Base-by-base conservation (phyloP, 1,140 invertebrate species). In the Charaxes varanes region DNA sequence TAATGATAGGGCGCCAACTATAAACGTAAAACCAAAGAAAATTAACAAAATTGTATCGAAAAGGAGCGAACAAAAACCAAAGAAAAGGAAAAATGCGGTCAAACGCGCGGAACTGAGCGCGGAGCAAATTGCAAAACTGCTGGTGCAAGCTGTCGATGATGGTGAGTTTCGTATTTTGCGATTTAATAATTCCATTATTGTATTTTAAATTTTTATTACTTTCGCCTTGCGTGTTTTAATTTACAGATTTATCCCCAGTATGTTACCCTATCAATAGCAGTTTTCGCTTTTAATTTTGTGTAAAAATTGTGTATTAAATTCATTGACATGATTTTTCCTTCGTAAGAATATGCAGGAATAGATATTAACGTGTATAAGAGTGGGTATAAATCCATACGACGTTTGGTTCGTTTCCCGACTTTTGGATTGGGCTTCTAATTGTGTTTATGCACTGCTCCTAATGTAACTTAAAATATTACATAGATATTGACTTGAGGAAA, bases 41-140 rank as follows among this genome's bases (percentile, higher is more conserved):
- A 43, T 22, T 11, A 28, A 35, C 52, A 43, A 42, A 41, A 41
- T 27, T 41, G 24, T n/a, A n/a, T n/a, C n/a, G n/a, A 37, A 37
- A 31, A 2, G 22, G 13, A 33, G 18, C 6, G 49, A 55, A 19
- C 26, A 53, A 27, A 34, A 31, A 24, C 24, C 17, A 17, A 18
- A 28, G 7, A 44, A 41, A 41, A 60, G 45, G 15, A 63, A 59
- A 41, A 44, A 53, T 18, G 6, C 37, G 17, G 33, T 3, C 8
- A 55, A 44, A 28, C 19, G 23, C 4, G 28, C 52, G 4, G 58
- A 68, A 34, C 52, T 78, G 6, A 72, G 56, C 46, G 70, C 72
- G n/a, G 61, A 41, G 21, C 58, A 68, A 43, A 72, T 78, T 19
- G 64, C 54, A 11, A 66, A 61, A 35, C 41, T 74, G 38, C 45